Base-by-base conservation (phyloP, 2,113 vertebrate genomes). In the Microtus pennsylvanicus region DNA sequence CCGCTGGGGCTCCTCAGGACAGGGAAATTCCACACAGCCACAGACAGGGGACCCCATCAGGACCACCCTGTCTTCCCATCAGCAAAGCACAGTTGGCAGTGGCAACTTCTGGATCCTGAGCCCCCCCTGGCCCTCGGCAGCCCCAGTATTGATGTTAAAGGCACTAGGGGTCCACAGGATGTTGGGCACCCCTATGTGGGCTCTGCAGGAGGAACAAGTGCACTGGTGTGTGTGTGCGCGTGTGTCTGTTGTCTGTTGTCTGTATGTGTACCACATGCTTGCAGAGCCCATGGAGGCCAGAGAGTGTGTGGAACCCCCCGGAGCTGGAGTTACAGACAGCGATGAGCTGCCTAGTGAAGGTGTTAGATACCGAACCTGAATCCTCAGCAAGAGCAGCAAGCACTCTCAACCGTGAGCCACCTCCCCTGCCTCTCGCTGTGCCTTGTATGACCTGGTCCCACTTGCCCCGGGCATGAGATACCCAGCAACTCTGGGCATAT, bases 401-500 rank as follows among this genome's bases (percentile, higher is more conserved):
- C 7, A 16, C 63, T 47, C 42, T 69, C 47, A 86, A 33, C 42
- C 3, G 0, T 67, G 83, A 86, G 63, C 38, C 42, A 7, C 21
- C 83, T 13, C 63, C 8, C 17, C 28, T 69, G 28, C 42, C 83
- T 30, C 42, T 47, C 2, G 2, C 28, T 69, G 28, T 47, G 26
- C 58, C 38, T 35, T 8, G 3, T 0, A 45, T 14, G 38, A 28
- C 78, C n/a, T 7, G 17, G 35, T 13, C 21, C 58, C 2, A 0
- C 38, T 22, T 9, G 12, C 8, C 8, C 21, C 1, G 0, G 7
- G 14, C 58, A 58, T 58, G 58, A 58, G 58, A 58, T 58, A 58
- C 19, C 19, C 58, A 58, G 58, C 58, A 58, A 58, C 58, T 58
- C 21, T 4, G 1, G 7, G 14, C 35, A 1, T 30, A 61, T 7